Evolutionary conservation across 2,888 invertebrate genomes (phyloP), one percentile per base, ranked within the genome.

Genomic region (Metalampra italica): DNA sequence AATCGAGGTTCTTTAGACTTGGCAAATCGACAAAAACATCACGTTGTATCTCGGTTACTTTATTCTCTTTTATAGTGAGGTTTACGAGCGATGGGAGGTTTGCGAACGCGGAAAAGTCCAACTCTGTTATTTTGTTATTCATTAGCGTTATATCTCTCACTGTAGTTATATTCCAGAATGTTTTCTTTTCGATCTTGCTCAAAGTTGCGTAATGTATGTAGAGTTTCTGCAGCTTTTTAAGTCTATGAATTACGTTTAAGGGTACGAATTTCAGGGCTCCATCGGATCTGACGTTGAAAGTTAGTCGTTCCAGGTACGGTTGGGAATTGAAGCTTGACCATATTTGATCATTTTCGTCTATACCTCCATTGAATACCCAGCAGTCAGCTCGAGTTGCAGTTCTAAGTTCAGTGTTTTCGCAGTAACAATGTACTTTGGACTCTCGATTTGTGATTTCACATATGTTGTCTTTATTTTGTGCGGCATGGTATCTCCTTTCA

Each of bases 21-120:
- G 95, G 95, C 55, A 96, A 81, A 77, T 94, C 93, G 43, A 93
- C 91, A 72, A 96, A 96, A 43, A 94, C 94, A 64, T 93, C 92
- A 53, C 93, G 91, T 71, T 93, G 93, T 67, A 96, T 91, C 75
- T 94, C 94, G 29, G 91, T 90, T 66, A 96, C 92, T 73, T 92
- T 91, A 85, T 96, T 96, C 64, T 94, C 93, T 66, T 94, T 94
- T 74, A 96, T 83, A 70, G 93, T 93, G 64, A 96, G 84, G 61
- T 92, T 91, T 50, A 92, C 92, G 66, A 96, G 85, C 59, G 92
- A 91, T 36, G 91, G 92, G 76, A 96, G 91, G 79, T 94, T 93
- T 52, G 94, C 92, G 74, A 96, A 94, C 9, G 95, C 91, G 62
- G 93, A 92, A 66, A 91, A 92, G 66, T 92, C 92, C 66, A 96